A percentile compares a stretch with the other conserved stretches of the same genome.
These are phyloP conservation scores for Cherax quadricarinatus DNA, from an alignment of 1,140 invertebrate species.

Conservation along the genomic window DNA sequence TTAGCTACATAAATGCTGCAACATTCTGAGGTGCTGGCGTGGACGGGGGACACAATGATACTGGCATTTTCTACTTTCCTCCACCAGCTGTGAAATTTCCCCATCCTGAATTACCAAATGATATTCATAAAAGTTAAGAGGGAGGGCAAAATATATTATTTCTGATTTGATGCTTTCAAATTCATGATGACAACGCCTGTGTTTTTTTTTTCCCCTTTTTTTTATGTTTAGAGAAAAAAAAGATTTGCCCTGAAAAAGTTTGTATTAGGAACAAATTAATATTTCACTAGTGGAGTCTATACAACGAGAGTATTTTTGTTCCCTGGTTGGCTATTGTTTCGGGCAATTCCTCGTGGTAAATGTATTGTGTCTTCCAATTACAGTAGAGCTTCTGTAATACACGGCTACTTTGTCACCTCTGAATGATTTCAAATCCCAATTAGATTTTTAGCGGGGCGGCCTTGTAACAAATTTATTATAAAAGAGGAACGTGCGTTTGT, in stretches of 20 bases:
- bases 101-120: not conserved
- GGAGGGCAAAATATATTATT: not conserved
- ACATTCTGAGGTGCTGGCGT: too few species aligned
- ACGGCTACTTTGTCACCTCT: conserved; percentile 35
- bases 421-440: conserved; percentile 45
- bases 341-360: conserved; percentile 28
- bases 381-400: conserved; percentile 49
- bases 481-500: not conserved
- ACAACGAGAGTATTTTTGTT: conserved; percentile 27
- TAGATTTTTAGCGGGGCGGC: conserved; percentile 13
- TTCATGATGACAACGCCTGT: not conserved
- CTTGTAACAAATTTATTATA: not conserved
- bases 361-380: conserved; percentile 46
- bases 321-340: conserved; percentile 23
- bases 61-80: too few species aligned
- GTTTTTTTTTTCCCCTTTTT: not conserved
- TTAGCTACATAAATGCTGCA: not conserved
- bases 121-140: not conserved
- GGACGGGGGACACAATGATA: too few species aligned
- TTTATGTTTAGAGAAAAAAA: not conserved
- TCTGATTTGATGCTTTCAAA: conserved; percentile 35
- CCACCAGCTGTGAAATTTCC: not conserved
- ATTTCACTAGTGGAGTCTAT: not conserved
- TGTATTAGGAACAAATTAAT: conserved; percentile 31
- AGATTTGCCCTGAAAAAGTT: not conserved